Evolutionary conservation across 1,140 invertebrate genomes (phyloP), one percentile per base, ranked within the genome.

Genomic region (Drosophila azteca): DNA sequence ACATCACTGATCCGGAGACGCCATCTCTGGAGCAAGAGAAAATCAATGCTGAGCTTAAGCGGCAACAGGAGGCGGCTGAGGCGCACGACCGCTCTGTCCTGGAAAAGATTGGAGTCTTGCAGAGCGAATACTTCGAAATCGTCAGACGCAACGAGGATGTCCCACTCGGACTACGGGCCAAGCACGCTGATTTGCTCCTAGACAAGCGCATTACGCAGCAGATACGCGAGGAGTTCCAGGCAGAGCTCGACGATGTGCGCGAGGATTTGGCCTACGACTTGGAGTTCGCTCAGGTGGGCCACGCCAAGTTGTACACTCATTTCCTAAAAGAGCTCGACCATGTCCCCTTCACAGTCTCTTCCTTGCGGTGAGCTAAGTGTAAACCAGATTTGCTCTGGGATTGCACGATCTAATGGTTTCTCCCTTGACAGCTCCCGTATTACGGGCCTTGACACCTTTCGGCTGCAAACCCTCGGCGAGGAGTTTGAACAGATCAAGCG

Each of bases 1-100:
- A 96, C 82, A 94, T 95, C 53, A 91, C 93, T 17, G 94, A 94
- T 84, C 89, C 92, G 3, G 90, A 94, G 45, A 65, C 92, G 72
- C 91, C 93, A 26, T 96, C 94, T 79, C 92, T 97, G 63, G 95
- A 96, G 92, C 94, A 96, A 90, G 93, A 93, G n/a, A 94, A 94
- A 79, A 92, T 91, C 45, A 89, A 90, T 75, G 90, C 90, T 1
- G 90, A 91, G 43, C 54, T 90, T 0, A 75, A 78, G 24, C 82
- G 90, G 6, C 74, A 90, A 26, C 81, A 90, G 46, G 81, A 90
- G 45, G 79, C 77, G 13, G 82, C 77, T 8, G 72, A 76, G 29
- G 90, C 87, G 0, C 94, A 95, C 72, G 92, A 94, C 63, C 94
- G 94, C 54, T 95, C 94, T 90, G 83, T 91, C 1, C 61, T 91